A percentile compares a stretch with the other conserved stretches of the same genome.
These are phyloP conservation scores for Ooceraea biroi DNA, from an alignment of 1,140 invertebrate genomes.

Conservation along the genomic window DNA sequence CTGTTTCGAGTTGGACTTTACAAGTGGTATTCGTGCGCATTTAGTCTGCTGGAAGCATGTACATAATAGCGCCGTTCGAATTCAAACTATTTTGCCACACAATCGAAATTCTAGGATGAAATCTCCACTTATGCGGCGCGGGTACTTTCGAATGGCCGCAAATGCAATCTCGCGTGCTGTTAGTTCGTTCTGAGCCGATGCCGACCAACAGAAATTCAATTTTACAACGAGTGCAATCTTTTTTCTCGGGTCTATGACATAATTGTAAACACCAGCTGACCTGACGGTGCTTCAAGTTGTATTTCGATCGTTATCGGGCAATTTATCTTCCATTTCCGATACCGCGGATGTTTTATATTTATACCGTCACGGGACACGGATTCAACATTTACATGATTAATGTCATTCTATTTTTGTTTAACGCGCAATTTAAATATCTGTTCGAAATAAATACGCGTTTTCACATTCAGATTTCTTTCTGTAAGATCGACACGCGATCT, in stretches of 20 bases:
- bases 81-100: constrained; percentile 64
- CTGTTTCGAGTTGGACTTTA: constrained; percentile 68
- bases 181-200: constrained; percentile 61
- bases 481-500: background rate
- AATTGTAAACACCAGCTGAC: background rate
- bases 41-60: constrained; percentile 51
- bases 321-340: constrained; percentile 32
- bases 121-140: constrained; percentile 5
- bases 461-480: background rate
- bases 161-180: constrained; percentile 68
- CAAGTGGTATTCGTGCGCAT: constrained; percentile 58
- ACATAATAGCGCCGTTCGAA: constrained; percentile 61
- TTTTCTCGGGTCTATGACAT: constrained; percentile 11
- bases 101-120: constrained; percentile 68
- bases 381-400: no score
- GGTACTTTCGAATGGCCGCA: constrained; percentile 22
- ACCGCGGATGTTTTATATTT: background rate
- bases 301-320: constrained; percentile 41
- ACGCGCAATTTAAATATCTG: background rate
- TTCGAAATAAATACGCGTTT: background rate
- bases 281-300: background rate
- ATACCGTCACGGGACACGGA: no score
- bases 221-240: constrained; percentile 56
- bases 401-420: background rate
- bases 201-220: constrained; percentile 67